Evolutionary conservation across 1,140 invertebrate species (phyloP).

Genomic region (Coenobita brevimanus): DNA sequence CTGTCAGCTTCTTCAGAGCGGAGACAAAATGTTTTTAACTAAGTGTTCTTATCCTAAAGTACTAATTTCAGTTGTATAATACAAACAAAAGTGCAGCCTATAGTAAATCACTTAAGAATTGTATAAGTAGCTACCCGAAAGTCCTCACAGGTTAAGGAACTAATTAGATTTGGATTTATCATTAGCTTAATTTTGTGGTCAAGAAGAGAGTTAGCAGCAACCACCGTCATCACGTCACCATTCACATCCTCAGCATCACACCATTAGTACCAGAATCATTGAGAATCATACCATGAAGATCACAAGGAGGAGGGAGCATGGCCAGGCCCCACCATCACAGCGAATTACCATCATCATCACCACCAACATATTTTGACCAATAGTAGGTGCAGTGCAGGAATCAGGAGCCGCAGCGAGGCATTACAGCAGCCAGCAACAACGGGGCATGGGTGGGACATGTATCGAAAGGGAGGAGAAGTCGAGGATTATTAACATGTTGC

Average conservation of each 20-base stretch:
- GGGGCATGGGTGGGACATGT: not conserved
- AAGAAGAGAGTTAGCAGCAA: not conserved
- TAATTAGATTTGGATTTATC: slow-evolving; percentile 39
- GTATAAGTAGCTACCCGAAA: slow-evolving; percentile 15
- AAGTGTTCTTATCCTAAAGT: no score
- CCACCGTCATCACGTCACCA: not conserved
- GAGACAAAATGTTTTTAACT: no score
- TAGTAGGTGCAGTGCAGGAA: not conserved
- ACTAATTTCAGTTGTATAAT: no score
- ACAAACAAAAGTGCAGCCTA: no score
- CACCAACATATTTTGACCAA: not conserved
- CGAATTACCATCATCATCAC: slow-evolving; percentile 25
- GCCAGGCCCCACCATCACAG: not conserved
- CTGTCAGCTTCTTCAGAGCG: no score
- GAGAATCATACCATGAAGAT: no score
- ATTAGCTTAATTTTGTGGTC: slow-evolving; percentile 16
- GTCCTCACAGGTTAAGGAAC: slow-evolving; percentile 24
- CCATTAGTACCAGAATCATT: not conserved
- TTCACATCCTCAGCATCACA: slow-evolving; percentile 11
- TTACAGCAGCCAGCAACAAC: slow-evolving; percentile 27
- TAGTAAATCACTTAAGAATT: no score
- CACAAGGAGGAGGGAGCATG: no score
- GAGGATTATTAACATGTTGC: slow-evolving; percentile 11
- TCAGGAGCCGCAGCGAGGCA: not conserved
- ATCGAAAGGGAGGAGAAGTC: slow-evolving; percentile 14